Conservation (phyloP, 1,140 invertebrate species). For the Meloidogyne hapla region DNA sequence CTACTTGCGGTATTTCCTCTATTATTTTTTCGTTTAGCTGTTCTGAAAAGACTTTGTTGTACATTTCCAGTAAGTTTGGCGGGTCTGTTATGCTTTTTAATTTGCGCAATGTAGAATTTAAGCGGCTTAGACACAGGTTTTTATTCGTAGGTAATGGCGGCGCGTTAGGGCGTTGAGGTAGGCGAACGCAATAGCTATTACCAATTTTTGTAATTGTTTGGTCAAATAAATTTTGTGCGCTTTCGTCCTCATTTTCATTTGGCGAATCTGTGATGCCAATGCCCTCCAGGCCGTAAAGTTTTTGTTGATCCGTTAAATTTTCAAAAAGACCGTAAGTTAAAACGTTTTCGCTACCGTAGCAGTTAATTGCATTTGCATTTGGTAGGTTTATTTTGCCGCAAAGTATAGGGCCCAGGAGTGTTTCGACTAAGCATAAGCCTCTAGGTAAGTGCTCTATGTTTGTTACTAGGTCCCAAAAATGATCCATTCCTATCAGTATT, state of each 20-base stretch:
- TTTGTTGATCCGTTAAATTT: not conserved
- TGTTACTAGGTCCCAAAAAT: not conserved
- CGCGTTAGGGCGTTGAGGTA: not conserved
- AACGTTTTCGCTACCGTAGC: not conserved
- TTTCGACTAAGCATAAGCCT: not conserved
- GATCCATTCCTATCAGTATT: conserved; percentile 4
- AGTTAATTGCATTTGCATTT: not conserved
- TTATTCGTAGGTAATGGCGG: conserved; percentile 8
- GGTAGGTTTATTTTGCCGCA: not conserved
- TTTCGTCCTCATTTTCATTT: conserved; percentile 9
- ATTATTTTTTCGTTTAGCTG: conserved; percentile 16
- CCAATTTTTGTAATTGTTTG: not conserved
- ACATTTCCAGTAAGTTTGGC: conserved; percentile 2
- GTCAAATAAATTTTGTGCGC: conserved; percentile 3
- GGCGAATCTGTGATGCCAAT: not conserved
- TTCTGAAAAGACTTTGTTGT: not conserved
- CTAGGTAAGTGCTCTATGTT: not conserved
- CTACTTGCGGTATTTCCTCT: not conserved
- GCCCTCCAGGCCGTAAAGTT: conserved; percentile 12
- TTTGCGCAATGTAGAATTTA: conserved; percentile 4
- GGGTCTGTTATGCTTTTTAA: not conserved
- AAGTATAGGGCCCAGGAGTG: not conserved
- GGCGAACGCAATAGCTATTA: not conserved
- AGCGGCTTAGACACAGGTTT: conserved; percentile 4
- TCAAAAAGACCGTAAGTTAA: not conserved